These are phyloP conservation scores for Dugesia japonica DNA, from an alignment of 2,888 invertebrate genomes.

Conservation along the genomic window DNA sequence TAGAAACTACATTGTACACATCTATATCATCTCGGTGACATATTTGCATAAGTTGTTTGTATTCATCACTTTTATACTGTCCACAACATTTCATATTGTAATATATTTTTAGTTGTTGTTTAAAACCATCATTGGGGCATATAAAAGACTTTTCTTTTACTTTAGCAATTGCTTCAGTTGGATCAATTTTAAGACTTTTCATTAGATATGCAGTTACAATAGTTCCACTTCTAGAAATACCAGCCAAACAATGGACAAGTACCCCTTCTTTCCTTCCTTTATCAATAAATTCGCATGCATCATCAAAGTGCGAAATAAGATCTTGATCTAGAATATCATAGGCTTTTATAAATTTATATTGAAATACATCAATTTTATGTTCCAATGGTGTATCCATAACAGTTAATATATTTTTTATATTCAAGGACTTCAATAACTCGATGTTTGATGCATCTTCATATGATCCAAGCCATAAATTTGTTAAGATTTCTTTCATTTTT, in stretches of 20 bases:
- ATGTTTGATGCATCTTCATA: not conserved
- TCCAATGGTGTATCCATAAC: not conserved
- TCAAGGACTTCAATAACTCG: not conserved
- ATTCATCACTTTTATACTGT: not conserved
- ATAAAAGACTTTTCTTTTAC: not conserved
- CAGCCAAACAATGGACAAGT: not conserved
- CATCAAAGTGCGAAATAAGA: not conserved
- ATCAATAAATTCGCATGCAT: too few species aligned
- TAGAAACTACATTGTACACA: not conserved
- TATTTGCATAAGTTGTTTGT: not conserved
- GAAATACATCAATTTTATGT: not conserved
- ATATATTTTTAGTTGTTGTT: not conserved
- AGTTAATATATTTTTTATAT: not conserved
- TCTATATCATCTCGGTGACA: not conserved
- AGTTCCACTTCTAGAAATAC: not conserved
- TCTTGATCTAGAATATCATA: not conserved
- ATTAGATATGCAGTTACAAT: not conserved
- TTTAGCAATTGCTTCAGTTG: not conserved
- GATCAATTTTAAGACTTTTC: not conserved
- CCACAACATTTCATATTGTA: not conserved
- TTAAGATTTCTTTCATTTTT: not conserved
- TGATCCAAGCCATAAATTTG: not conserved
- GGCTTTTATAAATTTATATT: not conserved
- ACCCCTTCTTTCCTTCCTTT: not conserved
- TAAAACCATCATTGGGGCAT: not conserved